Base-by-base conservation (phyloP, 2,113 vertebrate genomes). In the Formicarius rufipectus region DNA sequence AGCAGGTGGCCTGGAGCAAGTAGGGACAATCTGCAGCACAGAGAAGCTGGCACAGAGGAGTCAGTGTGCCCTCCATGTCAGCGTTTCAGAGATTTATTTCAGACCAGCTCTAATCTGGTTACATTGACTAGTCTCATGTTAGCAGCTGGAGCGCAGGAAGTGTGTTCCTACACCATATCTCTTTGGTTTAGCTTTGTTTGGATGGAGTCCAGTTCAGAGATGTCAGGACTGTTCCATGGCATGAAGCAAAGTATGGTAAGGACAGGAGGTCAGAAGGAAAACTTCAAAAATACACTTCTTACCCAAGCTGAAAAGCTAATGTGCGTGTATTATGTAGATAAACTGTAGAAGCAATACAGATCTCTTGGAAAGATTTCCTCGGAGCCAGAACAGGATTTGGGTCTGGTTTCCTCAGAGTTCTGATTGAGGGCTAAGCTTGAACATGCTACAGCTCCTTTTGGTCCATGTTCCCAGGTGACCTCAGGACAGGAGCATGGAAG, bases 1-100 rank as follows among this genome's bases (percentile, higher is more conserved):
- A 94, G 85, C 92, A 91, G 87, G 94, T 91, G 94, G 84, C 49
- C 62, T 93, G 92, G 87, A 91, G 56, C 56, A 78, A 87, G 81
- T 2, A 60, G 76, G 42, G 60, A 42, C 31, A 60, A 66, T 84
- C 59, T 40, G 59, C 18, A 66, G 87, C 23, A 21, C 45, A 35
- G 90, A 90, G 25, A 75, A 75, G 40, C 71, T 79, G 90, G 75
- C 45, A 21, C 44, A 30, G 71, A 67, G 42, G 40, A 44, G 37
- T 6, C 55, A 37, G 37, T 27, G 23, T 66, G 53, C 35, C 53
- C 67, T 95, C 50, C 2, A 1, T 13, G 33, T 42, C 39, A 63
- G 39, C 45, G 23, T 44, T 68, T 85, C 56, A 39, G 56, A 59
- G 47, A 28, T 79, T 82, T 76, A 37, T 82, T 90, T 93, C 37